Evolutionary conservation across 37 sponge, comb jelly and placozoan genomes (phyloP).

Genomic region (Aplysina aerophoba): DNA sequence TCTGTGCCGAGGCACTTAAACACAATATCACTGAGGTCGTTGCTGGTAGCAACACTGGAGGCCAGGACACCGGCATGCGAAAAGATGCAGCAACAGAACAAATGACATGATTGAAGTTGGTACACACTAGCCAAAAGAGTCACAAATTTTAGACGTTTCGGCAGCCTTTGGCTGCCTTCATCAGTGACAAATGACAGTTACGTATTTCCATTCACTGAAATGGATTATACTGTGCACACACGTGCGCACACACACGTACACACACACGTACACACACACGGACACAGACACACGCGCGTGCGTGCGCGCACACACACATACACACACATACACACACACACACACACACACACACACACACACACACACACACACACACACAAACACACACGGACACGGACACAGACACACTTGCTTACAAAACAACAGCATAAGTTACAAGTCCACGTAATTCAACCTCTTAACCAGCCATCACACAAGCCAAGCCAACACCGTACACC

Average conservation of each 20-base stretch:
- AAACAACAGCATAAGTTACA: neutral
- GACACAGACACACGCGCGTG: constrained; percentile 2
- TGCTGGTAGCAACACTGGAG: too few species aligned
- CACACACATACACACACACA: constrained; percentile 11
- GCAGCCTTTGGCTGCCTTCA: too few species aligned
- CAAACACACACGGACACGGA: constrained; percentile 13
- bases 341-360: constrained; percentile 3
- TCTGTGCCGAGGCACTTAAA: too few species aligned
- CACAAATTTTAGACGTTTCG: too few species aligned
- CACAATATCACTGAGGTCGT: too few species aligned
- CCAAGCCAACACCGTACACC: neutral
- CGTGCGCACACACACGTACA: neutral
- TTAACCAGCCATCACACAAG: too few species aligned
- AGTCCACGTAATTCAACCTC: neutral
- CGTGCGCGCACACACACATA: neutral
- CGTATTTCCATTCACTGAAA: neutral
- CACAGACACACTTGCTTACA: neutral
- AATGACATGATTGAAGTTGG: too few species aligned
- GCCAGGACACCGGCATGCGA: too few species aligned
- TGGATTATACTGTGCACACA: neutral
- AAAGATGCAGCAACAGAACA: too few species aligned
- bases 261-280: constrained; percentile 16
- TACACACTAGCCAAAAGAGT: too few species aligned
- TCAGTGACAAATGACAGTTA: too few species aligned
- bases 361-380: constrained; percentile 31